Percentiles rank a stretch among this genome's conserved stretches.
These are phyloP conservation scores for Macropis europaea DNA, from an alignment of 2,888 invertebrate genomes.

Conservation along the genomic window DNA sequence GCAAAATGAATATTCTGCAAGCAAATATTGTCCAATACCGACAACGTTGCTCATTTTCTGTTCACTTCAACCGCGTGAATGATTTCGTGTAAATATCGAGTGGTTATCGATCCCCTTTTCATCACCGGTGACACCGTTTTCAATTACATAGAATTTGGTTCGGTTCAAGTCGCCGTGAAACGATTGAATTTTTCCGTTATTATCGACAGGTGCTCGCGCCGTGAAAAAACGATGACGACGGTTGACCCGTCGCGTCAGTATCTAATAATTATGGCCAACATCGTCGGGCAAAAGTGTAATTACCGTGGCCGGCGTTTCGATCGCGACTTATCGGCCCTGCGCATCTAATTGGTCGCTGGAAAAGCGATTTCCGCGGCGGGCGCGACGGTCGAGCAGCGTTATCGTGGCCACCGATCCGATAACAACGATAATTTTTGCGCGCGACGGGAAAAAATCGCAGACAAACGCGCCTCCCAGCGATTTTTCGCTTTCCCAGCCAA, in stretches of 20 bases:
- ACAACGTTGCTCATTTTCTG: too few species aligned
- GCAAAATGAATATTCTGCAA: too few species aligned
- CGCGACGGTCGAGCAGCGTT: slow-evolving; percentile 28
- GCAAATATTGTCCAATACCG: too few species aligned
- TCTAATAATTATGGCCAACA: slow-evolving; percentile 40
- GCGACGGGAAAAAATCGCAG: neutral
- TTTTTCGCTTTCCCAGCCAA: slow-evolving; percentile 39
- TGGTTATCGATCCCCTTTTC: too few species aligned
- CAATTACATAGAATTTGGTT: too few species aligned
- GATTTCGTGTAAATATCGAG: too few species aligned
- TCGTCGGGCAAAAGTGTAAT: slow-evolving; percentile 43
- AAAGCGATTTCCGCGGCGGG: slow-evolving; percentile 38
- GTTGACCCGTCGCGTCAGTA: slow-evolving; percentile 27
- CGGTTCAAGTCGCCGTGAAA: neutral
- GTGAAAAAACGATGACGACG: neutral
- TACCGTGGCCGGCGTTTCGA: slow-evolving; percentile 18
- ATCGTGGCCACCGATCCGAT: slow-evolving; percentile 44
- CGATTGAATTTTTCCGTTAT: neutral
- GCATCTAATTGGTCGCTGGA: slow-evolving; percentile 43
- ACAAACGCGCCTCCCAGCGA: slow-evolving; percentile 24
- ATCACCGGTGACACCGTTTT: too few species aligned
- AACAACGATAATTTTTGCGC: slow-evolving; percentile 47
- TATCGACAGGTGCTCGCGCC: neutral
- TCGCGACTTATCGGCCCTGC: slow-evolving; percentile 32
- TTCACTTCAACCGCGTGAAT: too few species aligned